A percentile compares a stretch with the other conserved stretches of the same genome.
Evolutionary conservation across 2,113 vertebrate species (phyloP).

Genomic region (Nothoprocta pentlandii): DNA sequence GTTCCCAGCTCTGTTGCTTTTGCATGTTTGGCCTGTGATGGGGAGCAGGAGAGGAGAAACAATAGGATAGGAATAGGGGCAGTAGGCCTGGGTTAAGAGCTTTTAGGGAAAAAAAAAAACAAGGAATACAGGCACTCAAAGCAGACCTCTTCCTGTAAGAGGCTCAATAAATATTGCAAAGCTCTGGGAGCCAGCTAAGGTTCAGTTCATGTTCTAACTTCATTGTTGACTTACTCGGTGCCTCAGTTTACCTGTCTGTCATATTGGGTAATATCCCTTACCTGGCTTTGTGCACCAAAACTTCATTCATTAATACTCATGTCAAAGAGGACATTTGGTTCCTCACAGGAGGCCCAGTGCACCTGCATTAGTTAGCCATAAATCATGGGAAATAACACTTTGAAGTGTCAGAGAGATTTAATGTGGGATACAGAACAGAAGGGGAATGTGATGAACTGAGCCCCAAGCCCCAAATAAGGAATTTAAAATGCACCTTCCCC

Average conservation of each 20-base stretch:
- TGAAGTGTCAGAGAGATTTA: conserved; percentile 65
- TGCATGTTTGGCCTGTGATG: not conserved
- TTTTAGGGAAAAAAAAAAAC: not conserved
- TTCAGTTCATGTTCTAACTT: not conserved
- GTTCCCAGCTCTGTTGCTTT: not conserved
- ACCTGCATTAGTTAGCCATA: conserved; percentile 72
- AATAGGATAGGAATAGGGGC: not conserved
- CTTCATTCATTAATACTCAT: conserved; percentile 45
- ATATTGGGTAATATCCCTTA: not conserved
- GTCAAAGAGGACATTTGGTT: conserved; percentile 43
- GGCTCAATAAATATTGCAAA: not conserved
- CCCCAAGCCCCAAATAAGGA: conserved; percentile 67
- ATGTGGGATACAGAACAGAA: conserved; percentile 70
- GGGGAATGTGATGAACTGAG: conserved; percentile 65
- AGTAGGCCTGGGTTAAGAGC: not conserved
- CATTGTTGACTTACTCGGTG: not conserved
- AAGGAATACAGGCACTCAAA: not conserved
- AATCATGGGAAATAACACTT: conserved; percentile 67
- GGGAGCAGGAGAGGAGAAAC: not conserved
- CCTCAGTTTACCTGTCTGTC: conserved; percentile 50
- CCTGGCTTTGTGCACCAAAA: conserved; percentile 45
- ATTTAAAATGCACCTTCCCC: conserved; percentile 71
- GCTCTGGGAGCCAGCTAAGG: not conserved
- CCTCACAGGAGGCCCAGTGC: conserved; percentile 54
- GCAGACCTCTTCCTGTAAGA: not conserved